Conservation (phyloP, 2,888 invertebrate genomes). For the Argynnis bischoffii region DNA sequence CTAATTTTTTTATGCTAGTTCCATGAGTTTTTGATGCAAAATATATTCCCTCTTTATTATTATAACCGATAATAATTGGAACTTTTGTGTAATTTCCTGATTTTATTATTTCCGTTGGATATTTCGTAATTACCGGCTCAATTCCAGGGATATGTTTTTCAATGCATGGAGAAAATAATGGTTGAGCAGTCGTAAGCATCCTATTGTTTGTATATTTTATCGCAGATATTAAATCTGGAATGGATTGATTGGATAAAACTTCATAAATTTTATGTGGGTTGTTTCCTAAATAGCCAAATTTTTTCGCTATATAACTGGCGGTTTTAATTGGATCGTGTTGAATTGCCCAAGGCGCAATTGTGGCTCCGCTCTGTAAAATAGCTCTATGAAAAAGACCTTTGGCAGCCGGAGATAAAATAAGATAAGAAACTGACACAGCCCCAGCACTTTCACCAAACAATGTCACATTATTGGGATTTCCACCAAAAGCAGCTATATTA, state of each 20-base stretch:
- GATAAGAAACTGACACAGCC: constrained; percentile 66
- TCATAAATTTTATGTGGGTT: constrained; percentile 64
- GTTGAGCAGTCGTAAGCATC: constrained; percentile 61
- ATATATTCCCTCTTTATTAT: constrained; percentile 71
- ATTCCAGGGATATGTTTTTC: constrained; percentile 66
- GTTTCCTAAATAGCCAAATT: constrained; percentile 65
- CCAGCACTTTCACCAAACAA: constrained; percentile 77
- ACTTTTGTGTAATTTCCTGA: constrained; percentile 70
- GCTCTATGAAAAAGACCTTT: constrained; percentile 69
- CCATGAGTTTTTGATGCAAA: constrained; percentile 69
- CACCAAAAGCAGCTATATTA: constrained; percentile 69
- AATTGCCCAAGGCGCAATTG: constrained; percentile 67
- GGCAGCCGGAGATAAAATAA: constrained; percentile 64
- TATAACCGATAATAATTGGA: constrained; percentile 73
- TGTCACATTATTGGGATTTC: constrained; percentile 68
- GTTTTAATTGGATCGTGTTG: constrained; percentile 66
- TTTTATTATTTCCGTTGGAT: constrained; percentile 60
- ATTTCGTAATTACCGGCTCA: constrained; percentile 60
- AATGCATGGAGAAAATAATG: constrained; percentile 68
- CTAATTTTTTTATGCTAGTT: constrained; percentile 48
- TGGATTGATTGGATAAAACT: constrained; percentile 59
- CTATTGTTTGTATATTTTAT: constrained; percentile 62
- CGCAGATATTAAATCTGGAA: constrained; percentile 58
- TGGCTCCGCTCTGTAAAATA: constrained; percentile 70
- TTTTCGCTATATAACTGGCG: constrained; percentile 61